Conservation (phyloP, 2,797 vertebrate species). For the Pterois miles region DNA sequence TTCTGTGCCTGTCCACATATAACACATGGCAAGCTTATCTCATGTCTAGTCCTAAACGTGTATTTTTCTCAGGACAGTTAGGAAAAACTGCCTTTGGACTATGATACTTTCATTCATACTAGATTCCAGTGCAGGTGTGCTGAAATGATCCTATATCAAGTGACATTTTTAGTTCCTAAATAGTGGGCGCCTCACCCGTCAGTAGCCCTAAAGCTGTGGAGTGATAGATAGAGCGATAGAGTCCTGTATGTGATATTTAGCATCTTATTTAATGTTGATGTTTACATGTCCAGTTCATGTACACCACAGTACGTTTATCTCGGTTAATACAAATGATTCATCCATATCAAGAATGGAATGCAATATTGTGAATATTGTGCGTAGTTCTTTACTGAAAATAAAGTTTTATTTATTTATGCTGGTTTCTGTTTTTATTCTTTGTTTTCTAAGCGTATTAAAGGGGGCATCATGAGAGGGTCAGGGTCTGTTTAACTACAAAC, state of each 20-base stretch:
- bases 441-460: neutral
- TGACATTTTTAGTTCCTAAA: neutral
- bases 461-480: too few species aligned
- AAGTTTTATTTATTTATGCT: slow-evolving; percentile 80
- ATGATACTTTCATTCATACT: neutral
- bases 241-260: neutral
- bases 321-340: slow-evolving; percentile 29
- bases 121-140: neutral
- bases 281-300: slow-evolving; percentile 37
- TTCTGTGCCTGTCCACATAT: neutral
- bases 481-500: too few species aligned
- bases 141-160: neutral
- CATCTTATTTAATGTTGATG: slow-evolving; percentile 37
- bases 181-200: too few species aligned
- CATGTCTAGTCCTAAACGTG: neutral
- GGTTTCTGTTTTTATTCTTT: neutral
- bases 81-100: neutral
- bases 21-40: neutral
- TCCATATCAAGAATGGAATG: slow-evolving; percentile 19
- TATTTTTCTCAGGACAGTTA: neutral
- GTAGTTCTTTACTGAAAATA: slow-evolving; percentile 80
- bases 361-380: slow-evolving; percentile 72
- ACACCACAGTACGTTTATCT: slow-evolving; percentile 20
- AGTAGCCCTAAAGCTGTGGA: neutral
- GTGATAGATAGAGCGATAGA: neutral